Evolutionary conservation across 1,140 invertebrate genomes (phyloP), one percentile per base, ranked within the genome.

Genomic region (Anagrus nilaparvatae): DNA sequence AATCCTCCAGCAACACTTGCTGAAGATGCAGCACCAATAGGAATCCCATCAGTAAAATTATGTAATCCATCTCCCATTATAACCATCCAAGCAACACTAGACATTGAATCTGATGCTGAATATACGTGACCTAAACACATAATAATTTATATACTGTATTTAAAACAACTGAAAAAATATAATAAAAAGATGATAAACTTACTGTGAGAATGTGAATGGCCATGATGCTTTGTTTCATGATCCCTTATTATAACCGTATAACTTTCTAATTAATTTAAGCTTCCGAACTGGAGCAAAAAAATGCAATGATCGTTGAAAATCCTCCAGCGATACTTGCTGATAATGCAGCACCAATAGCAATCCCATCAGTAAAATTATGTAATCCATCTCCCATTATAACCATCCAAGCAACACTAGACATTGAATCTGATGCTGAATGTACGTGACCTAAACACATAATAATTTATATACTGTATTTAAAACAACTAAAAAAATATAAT

Each of bases 11-110:
- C 82, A 42, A 90, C 77, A 50, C 83, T 83, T 18, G 79, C 80
- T 2, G 85, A 78, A 65, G 93, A 95, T 1, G 89, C 88, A 3
- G 88, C 88, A 24, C 89, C 91, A 49, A 95, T 93, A 3, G 90
- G 87, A 76, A 95, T 81, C 12, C 91, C 91, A 65, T 95, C 91
- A 4, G 75, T 74, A 59, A 91, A 87, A 60, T 91, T 91, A 54
- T 95, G 91, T 10, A 96, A 66, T 0, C 88, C 88, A 64, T 96
- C 92, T 1, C 91, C 92, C 76, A 92, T 84, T 29, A 96, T 80
- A 19, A 96, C 87, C 87, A 95, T 94, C 84, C 85, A 92, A 7
- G 87, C 89, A 1, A 92, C 85, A 4, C 83, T 84, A 6, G 80
- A 80, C 55, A 87, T 71, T 44, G 81, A 82, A 31, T 82, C 77